Conservation (phyloP, 1,140 invertebrate species). For the Heliconius himera region DNA sequence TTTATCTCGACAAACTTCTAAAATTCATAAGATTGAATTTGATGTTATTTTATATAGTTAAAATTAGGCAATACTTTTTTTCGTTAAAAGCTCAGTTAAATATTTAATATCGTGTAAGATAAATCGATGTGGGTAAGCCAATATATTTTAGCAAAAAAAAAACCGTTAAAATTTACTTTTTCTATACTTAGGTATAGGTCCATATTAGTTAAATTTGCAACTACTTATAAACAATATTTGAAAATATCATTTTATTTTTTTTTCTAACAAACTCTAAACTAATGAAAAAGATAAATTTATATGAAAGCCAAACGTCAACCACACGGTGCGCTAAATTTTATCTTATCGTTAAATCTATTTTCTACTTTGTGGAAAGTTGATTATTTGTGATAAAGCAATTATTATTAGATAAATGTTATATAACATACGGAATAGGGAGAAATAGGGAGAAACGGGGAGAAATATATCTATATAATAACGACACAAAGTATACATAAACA, state of each 20-base stretch:
- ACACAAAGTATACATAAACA: conserved; percentile 31
- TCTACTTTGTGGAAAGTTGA: conserved; percentile 24
- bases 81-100: neutral
- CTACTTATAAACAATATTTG: neutral
- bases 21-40: conserved; percentile 27
- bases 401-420: conserved; percentile 4
- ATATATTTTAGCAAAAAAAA: neutral
- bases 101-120: neutral
- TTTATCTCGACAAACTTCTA: conserved; percentile 18
- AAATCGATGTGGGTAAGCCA: neutral
- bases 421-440: conserved; percentile 23
- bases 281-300: neutral
- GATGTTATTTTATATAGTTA: neutral
- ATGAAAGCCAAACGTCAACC: neutral
- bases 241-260: neutral
- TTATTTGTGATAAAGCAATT: conserved; percentile 24
- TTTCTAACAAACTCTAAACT: neutral
- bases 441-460: conserved; percentile 15
- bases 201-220: neutral
- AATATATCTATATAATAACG: conserved; percentile 34
- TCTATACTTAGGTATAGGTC: neutral
- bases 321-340: conserved; percentile 13
- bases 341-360: conserved; percentile 18
- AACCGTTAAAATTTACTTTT: neutral
- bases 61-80: conserved; percentile 8